These are phyloP conservation scores for Toxonevra muliebris DNA, from an alignment of 2,888 invertebrate genomes.

Conservation along the genomic window DNA sequence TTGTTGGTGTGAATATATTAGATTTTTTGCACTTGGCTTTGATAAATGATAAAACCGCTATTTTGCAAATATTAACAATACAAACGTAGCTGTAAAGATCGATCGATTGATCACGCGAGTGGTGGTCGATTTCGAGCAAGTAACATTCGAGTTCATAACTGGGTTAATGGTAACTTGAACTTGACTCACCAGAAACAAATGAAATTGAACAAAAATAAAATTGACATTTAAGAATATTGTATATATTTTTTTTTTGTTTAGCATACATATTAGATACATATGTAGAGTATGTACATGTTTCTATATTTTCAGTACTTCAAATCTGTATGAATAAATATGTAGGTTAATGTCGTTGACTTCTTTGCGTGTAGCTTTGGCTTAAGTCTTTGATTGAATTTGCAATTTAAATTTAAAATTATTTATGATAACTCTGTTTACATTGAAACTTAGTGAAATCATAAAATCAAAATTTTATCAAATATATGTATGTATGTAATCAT, in stretches of 20 bases:
- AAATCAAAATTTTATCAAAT: too few relatives aligned
- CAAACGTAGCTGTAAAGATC: too few relatives aligned
- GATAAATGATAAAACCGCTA: too few relatives aligned
- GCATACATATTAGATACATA: not conserved
- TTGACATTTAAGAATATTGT: not conserved
- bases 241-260: not conserved
- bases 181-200: not conserved
- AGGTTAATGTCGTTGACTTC: conserved; percentile 2
- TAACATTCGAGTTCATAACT: not conserved
- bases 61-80: too few relatives aligned
- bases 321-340: not conserved
- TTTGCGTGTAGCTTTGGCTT: not conserved
- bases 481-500: too few relatives aligned
- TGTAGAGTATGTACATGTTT: too few relatives aligned
- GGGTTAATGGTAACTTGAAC: not conserved
- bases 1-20: too few relatives aligned
- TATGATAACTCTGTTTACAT: too few relatives aligned
- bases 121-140: too few relatives aligned
- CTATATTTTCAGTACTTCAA: not conserved
- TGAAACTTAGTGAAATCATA: too few relatives aligned
- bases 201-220: not conserved
- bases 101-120: too few relatives aligned
- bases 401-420: not conserved
- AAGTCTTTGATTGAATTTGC: not conserved
- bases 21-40: too few relatives aligned